phyloP scores from a whole-genome alignment of 2,888 invertebrate species.

The Rhagophthalmus giganteus region DNA sequence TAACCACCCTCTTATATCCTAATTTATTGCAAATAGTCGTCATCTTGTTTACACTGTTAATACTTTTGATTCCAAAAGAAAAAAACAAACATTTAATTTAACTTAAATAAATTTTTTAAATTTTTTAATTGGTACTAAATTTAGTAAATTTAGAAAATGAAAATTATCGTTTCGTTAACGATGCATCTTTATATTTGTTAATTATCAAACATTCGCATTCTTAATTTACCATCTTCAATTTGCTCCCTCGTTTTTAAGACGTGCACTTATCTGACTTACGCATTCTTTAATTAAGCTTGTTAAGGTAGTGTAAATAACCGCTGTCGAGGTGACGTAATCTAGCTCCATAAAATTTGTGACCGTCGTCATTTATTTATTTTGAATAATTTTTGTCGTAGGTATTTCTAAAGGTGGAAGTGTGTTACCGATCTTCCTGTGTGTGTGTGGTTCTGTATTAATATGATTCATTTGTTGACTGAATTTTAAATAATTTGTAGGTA shows the following conservation, averaged over 20 bases:
- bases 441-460: conserved; percentile 10
- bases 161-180: too few relatives aligned
- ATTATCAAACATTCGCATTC: too few relatives aligned
- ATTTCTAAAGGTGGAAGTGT: conserved; percentile 25
- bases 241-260: conserved; percentile 24
- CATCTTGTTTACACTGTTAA: too few relatives aligned
- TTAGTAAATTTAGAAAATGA: too few relatives aligned
- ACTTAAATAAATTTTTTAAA: too few relatives aligned
- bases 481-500: conserved; percentile 5
- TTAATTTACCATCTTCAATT: conserved; percentile 19
- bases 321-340: conserved; percentile 24
- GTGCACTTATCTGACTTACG: conserved; percentile 27
- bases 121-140: too few relatives aligned
- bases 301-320: conserved; percentile 35
- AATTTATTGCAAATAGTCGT: too few relatives aligned
- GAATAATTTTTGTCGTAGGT: conserved; percentile 6
- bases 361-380: conserved; percentile 14
- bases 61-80: too few relatives aligned
- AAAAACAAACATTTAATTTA: too few relatives aligned
- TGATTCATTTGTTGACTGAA: conserved; percentile 13
- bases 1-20: too few relatives aligned
- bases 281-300: conserved; percentile 36
- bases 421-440: conserved; percentile 18
- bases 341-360: conserved; percentile 8
- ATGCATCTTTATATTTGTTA: too few relatives aligned